Conservation (phyloP, 1,140 invertebrate species). For the Danaus plexippus region DNA sequence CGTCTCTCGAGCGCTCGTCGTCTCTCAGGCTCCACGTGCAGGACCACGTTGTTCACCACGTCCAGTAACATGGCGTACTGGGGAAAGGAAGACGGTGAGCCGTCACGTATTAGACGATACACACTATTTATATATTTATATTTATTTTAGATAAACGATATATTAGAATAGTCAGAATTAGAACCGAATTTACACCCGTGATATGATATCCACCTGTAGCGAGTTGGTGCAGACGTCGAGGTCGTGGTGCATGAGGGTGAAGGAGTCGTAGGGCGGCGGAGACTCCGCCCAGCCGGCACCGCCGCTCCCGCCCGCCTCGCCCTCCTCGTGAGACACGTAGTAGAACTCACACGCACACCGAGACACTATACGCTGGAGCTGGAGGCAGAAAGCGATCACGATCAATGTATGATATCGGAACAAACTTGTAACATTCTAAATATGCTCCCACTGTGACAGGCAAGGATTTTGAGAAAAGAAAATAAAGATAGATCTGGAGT, state of each 20-base stretch:
- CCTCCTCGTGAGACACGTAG: slow-evolving; percentile 94
- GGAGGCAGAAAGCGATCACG: slow-evolving; percentile 9
- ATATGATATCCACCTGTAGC: slow-evolving; percentile 75
- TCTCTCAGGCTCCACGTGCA: slow-evolving; percentile 96
- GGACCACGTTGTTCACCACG: slow-evolving; percentile 95
- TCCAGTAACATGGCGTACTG: slow-evolving; percentile 97
- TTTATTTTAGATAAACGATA: too few relatives aligned
- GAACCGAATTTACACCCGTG: neutral
- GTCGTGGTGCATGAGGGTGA: slow-evolving; percentile 98
- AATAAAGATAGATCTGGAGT: too few relatives aligned
- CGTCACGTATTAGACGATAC: too few relatives aligned
- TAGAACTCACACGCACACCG: slow-evolving; percentile 98
- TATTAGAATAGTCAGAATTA: too few relatives aligned
- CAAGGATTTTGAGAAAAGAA: too few relatives aligned
- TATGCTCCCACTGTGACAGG: too few relatives aligned
- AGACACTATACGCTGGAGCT: slow-evolving; percentile 96
- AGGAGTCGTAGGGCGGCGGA: slow-evolving; percentile 93
- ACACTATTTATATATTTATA: too few relatives aligned
- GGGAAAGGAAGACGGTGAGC: slow-evolving; percentile 14
- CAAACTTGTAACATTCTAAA: too few relatives aligned
- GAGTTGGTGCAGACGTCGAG: slow-evolving; percentile 98
- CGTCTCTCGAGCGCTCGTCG: slow-evolving; percentile 92
- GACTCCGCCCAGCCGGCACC: slow-evolving; percentile 78
- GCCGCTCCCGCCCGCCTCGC: slow-evolving; percentile 70
- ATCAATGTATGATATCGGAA: too few relatives aligned